Conservation (phyloP, 2,888 invertebrate species). For the Mythimna pallens region DNA sequence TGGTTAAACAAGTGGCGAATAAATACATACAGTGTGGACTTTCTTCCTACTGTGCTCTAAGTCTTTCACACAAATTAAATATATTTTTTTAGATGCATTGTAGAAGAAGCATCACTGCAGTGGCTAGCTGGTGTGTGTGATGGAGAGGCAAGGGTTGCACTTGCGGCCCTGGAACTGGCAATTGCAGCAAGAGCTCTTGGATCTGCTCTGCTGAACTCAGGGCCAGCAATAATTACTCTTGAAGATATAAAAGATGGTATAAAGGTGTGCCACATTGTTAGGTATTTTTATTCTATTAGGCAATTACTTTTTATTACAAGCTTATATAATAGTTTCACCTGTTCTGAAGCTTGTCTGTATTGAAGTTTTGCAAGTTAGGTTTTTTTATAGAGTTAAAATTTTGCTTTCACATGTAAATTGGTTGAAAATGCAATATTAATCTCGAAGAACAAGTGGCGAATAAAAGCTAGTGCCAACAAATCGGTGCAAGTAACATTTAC, state of each 20-base stretch:
- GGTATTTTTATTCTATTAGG: neutral
- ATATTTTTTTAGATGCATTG: slow-evolving; percentile 75
- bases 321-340: too few species aligned
- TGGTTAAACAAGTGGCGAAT: too few species aligned
- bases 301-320: neutral
- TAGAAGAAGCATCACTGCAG: slow-evolving; percentile 91
- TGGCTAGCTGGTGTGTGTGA: slow-evolving; percentile 95
- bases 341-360: too few species aligned
- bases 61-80: neutral
- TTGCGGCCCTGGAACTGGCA: slow-evolving; percentile 94
- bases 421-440: too few species aligned
- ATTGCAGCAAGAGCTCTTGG: slow-evolving; percentile 88
- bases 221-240: slow-evolving; percentile 89
- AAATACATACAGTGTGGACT: neutral
- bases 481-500: too few species aligned
- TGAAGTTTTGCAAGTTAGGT: too few species aligned
- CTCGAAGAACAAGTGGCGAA: too few species aligned
- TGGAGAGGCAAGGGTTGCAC: slow-evolving; percentile 95
- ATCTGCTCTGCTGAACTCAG: slow-evolving; percentile 67
- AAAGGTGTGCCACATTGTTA: slow-evolving; percentile 84
- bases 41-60: neutral
- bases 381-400: too few species aligned
- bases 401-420: too few species aligned
- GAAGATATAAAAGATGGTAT: slow-evolving; percentile 94
- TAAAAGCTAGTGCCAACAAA: too few species aligned